Percentiles rank a stretch among this genome's conserved stretches.
Evolutionary conservation across 2,888 invertebrate genomes (phyloP).

Genomic region (Elgonia sp.): DNA sequence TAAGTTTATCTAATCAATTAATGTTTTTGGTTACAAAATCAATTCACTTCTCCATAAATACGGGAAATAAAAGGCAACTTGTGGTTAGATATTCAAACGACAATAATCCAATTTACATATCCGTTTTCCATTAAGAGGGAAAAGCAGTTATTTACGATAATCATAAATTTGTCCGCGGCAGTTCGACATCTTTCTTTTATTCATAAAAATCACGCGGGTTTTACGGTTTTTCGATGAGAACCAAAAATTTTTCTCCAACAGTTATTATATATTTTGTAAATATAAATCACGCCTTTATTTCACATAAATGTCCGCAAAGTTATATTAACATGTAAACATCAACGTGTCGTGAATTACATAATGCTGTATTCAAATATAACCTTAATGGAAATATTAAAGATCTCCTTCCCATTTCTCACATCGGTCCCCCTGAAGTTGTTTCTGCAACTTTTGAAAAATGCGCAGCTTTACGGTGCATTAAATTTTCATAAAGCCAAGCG

Average conservation of each 20-base stretch:
- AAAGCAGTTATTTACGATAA: slow-evolving; percentile 49
- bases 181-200: slow-evolving; percentile 14
- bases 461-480: slow-evolving; percentile 27
- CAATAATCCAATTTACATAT: slow-evolving; percentile 59
- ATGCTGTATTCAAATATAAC: slow-evolving; percentile 10
- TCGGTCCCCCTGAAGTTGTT: not conserved
- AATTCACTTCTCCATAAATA: slow-evolving; percentile 35
- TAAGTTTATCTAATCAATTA: slow-evolving; percentile 51
- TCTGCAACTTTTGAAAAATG: slow-evolving; percentile 16
- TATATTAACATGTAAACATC: slow-evolving; percentile 32
- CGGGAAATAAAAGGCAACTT: slow-evolving; percentile 16
- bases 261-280: slow-evolving; percentile 37
- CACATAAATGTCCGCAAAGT: slow-evolving; percentile 30
- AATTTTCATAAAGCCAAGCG: slow-evolving; percentile 32
- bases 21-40: slow-evolving; percentile 30
- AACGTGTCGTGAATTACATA: slow-evolving; percentile 24
- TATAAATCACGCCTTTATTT: slow-evolving; percentile 40
- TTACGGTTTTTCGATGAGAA: slow-evolving; percentile 46
- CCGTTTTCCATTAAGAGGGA: slow-evolving; percentile 48
- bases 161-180: slow-evolving; percentile 37
- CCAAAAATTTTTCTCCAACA: not conserved
- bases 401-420: slow-evolving; percentile 12
- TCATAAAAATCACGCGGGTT: slow-evolving; percentile 23
- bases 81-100: slow-evolving; percentile 36
- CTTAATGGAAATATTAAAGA: slow-evolving; percentile 43